Base-by-base conservation (phyloP, 2,888 invertebrate genomes). In the Drosophila cognata region DNA sequence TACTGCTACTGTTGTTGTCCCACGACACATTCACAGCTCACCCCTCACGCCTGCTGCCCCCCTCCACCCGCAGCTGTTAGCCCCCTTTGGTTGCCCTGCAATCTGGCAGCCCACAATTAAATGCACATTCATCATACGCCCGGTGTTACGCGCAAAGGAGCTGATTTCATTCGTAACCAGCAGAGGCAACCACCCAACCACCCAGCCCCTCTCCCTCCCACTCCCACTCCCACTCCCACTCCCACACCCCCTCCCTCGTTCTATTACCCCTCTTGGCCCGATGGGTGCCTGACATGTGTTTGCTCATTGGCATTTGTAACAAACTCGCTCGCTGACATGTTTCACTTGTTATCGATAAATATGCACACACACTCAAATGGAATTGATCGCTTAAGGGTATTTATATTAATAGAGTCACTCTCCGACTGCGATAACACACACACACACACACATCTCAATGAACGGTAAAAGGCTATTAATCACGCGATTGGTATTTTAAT, bases 71-170 rank as follows among this genome's bases (percentile, higher is more conserved):
- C 2, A 46, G 1, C 52, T 16, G 18, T 43, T n/a, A 18, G 18
- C 36, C 46, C 36, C 25, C 41, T 33, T 53, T 28, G 57, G 3
- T n/a, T 56, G 61, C 56, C 61, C 43, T 10, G 55, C 29, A 13
- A 57, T 10, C 36, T 79, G 79, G 65, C 71, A 73, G 71, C 58
- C 66, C 56, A 58, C 88, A 79, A 88, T 85, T 85, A 85, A 85
- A 88, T 81, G 86, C 83, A 81, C 88, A 85, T 85, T 85, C 68
- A 85, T 85, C 84, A 88, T 72, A 80, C 77, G 80, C 56, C 76
- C 76, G 61, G 72, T 76, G 72, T 79, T 55, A 65, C 76, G 73
- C 79, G 76, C 72, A 66, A 77, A 77, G 66, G 63, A 76, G 63
- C 71, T 66, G 73, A 29, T 70, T 48, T 28, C 65, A 55, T 29